Evolutionary conservation across 2,888 invertebrate genomes (phyloP).

Genomic region (Limnephilus lunatus): DNA sequence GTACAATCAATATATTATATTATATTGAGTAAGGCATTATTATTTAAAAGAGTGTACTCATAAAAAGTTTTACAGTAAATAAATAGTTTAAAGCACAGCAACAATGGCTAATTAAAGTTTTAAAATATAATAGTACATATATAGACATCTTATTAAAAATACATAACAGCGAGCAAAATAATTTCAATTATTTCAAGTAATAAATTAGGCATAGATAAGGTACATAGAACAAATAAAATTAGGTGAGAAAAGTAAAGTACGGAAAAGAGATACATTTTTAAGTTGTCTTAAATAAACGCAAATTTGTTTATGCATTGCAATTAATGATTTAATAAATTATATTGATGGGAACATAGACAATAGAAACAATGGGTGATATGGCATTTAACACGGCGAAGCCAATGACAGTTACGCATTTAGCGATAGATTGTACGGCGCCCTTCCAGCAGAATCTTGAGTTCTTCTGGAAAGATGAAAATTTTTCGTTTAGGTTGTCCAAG

Average conservation of each 20-base stretch:
- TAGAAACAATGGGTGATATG: no score
- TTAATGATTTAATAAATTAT: no score
- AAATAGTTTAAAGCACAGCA: neutral
- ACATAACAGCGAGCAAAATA: neutral
- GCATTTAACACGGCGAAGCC: no score
- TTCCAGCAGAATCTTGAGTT: no score
- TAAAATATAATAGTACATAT: neutral
- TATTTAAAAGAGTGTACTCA: neutral
- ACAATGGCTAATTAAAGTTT: neutral
- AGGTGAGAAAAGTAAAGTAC: neutral
- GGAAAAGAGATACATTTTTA: neutral
- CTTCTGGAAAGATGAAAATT: no score
- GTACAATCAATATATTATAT: neutral
- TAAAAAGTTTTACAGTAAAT: neutral
- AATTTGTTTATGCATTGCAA: neutral
- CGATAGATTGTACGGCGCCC: no score
- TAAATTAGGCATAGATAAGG: neutral
- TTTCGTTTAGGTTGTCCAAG: no score
- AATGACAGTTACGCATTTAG: no score
- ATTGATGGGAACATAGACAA: no score
- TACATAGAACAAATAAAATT: neutral
- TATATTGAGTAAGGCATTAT: neutral
- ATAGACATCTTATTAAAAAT: neutral
- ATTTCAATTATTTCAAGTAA: neutral
- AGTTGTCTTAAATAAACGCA: neutral